Base-by-base conservation (phyloP, 1,140 invertebrate species). In the Andrena cerasifolii region DNA sequence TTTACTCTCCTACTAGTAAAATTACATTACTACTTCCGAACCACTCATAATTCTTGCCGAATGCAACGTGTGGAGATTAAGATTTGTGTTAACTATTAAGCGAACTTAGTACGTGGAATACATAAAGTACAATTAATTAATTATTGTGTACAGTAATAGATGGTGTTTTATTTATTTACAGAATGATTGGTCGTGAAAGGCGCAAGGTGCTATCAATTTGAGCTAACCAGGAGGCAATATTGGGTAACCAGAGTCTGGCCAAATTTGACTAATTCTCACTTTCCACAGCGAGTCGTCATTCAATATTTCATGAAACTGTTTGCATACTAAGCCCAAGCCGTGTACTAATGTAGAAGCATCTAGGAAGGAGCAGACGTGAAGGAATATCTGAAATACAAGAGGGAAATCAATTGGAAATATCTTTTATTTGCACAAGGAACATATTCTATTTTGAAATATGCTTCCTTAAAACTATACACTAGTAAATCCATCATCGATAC, bases 311-410 rank as follows among this genome's bases (percentile, higher is more conserved):
- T 90, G 67, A 71, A 92, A 91, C 31, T 91, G 86, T 80, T 91
- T 92, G 68, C 91, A 92, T 10, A 85, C 88, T 43, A 88, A 83
- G 43, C 88, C 77, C 65, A 92, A 79, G 24, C 78, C 56, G 68
- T 89, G 87, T 56, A 90, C 86, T 47, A 92, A 70, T 24, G 89
- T 89, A n/a, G 84, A 79, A 12, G 90, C 89, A 79, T 92, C 90
- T 79, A 92, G 65, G 59, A 91, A 92, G 7, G 90, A 91, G 62
- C 91, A 92, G 65, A 92, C 91, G 31, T 92, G 84, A 12, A 92
- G 75, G 36, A 92, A 87, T 81, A 92, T 81, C 90, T 92, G 84
- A 79, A 90, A 90, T 62, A 58, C 54, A 79, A 79, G 5, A 59
- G 75, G 49, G 33, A 61, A 78, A 45, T 51, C 26, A 40, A 16